Evolutionary conservation across 92 coral and sea anemone species (phyloP), one percentile per base, ranked within the genome.

Genomic region (Galaxea fascicularis): DNA sequence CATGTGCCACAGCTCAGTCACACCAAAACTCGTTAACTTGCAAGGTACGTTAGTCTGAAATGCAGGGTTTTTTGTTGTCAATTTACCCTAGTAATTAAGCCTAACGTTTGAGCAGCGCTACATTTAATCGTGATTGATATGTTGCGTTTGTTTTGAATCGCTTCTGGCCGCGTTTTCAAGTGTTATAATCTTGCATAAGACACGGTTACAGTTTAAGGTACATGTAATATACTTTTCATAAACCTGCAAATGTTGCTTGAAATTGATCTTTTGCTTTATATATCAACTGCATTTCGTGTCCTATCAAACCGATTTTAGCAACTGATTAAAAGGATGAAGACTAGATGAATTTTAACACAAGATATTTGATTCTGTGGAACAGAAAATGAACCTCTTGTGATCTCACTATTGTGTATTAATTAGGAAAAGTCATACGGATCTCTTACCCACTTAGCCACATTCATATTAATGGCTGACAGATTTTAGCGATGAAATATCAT

Each of bases 1-100:
- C 41, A 2, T 56, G 62, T 7, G 62, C 0, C 5, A 8, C 8
- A 20, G 22, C 17, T 20, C 62, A 8, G 22, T 15, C 9, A 56
- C 62, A 56, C 62, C 5, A 17, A 56, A 20, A 56, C 18, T 56
- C 62, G 4, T 8, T 27, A 21, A 44, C 15, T 28, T 53, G 64
- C 47, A 73, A 74, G 49, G 78, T 74, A 74, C 53, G 62, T 18
- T n/a, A 53, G 52, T 52, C 29, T 28, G 30, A 35, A 17, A 3
- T 41, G 21, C 25, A 5, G 49, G n/a, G n/a, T n/a, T 47, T 72
- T 14, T 15, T 14, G 15, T 10, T 13, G 5, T 13, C 30, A 25
- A 20, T 35, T 6, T 35, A 6, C 41, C n/a, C 39, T 31, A 14
- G 31, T 7, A 58, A 4, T 10, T n/a, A 22, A 28, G 68, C 41